Percentiles rank a stretch among this genome's conserved stretches.
Evolutionary conservation across 2,797 vertebrate genomes (phyloP).

Genomic region (Myiothlypis chrysogaster): DNA sequence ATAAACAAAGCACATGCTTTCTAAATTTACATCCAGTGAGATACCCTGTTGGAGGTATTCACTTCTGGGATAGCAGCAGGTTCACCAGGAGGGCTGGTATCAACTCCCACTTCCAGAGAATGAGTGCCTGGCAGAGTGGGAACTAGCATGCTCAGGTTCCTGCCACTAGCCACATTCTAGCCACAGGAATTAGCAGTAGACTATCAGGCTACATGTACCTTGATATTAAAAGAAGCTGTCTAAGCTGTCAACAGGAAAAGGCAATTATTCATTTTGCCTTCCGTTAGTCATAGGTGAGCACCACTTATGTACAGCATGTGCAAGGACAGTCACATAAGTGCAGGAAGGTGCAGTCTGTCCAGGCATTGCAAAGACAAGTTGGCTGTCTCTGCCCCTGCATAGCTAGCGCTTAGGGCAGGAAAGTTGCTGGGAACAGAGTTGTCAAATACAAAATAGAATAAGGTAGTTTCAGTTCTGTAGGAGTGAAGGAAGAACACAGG

Average conservation of each 20-base stretch:
- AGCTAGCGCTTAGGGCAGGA: background rate
- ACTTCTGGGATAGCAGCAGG: background rate
- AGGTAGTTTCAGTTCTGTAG: background rate
- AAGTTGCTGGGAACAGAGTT: background rate
- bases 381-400: background rate
- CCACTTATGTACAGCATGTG: rapidly evolving
- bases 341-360: background rate
- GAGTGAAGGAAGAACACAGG: background rate
- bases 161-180: background rate
- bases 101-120: background rate
- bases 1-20: background rate
- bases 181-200: background rate
- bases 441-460: background rate
- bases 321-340: background rate
- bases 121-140: background rate
- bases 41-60: background rate
- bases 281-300: background rate
- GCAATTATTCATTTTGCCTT: background rate
- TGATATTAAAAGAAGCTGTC: background rate
- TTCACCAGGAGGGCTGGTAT: background rate
- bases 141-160: background rate
- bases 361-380: background rate
- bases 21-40: background rate
- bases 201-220: background rate
- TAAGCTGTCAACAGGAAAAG: background rate